A percentile compares a stretch with the other conserved stretches of the same genome.
Conservation (phyloP, 2,888 invertebrate species). For the Tillus elongatus region DNA sequence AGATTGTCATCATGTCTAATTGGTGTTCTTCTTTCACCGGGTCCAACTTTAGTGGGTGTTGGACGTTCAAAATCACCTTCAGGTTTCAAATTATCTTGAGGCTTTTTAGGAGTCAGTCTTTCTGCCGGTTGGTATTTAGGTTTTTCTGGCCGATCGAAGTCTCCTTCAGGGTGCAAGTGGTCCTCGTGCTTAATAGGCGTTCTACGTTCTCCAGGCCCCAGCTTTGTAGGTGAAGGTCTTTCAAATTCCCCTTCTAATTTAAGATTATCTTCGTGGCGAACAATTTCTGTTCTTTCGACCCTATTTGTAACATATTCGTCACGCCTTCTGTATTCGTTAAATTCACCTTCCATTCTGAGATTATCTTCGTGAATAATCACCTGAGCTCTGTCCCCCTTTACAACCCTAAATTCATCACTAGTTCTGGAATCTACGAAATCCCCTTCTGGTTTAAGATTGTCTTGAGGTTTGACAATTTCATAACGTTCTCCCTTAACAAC, state of each 20-base stretch:
- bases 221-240: slow-evolving; percentile 36
- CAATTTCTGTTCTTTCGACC: slow-evolving; percentile 48
- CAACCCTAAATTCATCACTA: slow-evolving; percentile 48
- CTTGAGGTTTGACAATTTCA: slow-evolving; percentile 53
- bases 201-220: slow-evolving; percentile 42
- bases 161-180: slow-evolving; percentile 50
- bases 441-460: slow-evolving; percentile 61
- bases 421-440: slow-evolving; percentile 37
- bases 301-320: slow-evolving; percentile 51
- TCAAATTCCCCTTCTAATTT: slow-evolving; percentile 48
- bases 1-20: slow-evolving; percentile 49
- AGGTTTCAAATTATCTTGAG: slow-evolving; percentile 49
- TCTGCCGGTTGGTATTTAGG: slow-evolving; percentile 44
- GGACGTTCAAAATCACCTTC: slow-evolving; percentile 53
- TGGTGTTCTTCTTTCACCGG: slow-evolving; percentile 43
- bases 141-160: slow-evolving; percentile 43
- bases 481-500: slow-evolving; percentile 52
- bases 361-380: slow-evolving; percentile 57
- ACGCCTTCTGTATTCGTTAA: slow-evolving; percentile 43
- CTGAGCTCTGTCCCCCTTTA: slow-evolving; percentile 53
- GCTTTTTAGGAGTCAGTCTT: slow-evolving; percentile 45
- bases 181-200: slow-evolving; percentile 43
- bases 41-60: slow-evolving; percentile 36
- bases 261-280: slow-evolving; percentile 46
- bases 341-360: slow-evolving; percentile 58